Conservation (phyloP, 2,888 invertebrate species). For the Epinotia nisella region DNA sequence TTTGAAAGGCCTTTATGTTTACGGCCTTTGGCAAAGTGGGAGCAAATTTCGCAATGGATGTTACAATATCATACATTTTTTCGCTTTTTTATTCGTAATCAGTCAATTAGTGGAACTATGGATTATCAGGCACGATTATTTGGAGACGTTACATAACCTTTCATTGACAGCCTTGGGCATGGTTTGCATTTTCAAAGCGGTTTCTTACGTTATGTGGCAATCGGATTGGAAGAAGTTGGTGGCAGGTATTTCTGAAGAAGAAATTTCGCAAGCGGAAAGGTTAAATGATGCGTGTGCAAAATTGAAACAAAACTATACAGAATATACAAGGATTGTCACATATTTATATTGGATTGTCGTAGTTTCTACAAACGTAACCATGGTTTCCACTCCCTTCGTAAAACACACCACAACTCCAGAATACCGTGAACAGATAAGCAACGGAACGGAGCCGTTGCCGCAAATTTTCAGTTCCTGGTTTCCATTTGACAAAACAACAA, state of each 20-base stretch:
- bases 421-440: constrained; percentile 57
- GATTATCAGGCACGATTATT: constrained; percentile 57
- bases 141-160: constrained; percentile 60
- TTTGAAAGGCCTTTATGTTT: constrained; percentile 62
- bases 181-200: constrained; percentile 57
- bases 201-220: constrained; percentile 53
- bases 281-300: constrained; percentile 49
- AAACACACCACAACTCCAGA: constrained; percentile 55
- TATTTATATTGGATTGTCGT: constrained; percentile 63
- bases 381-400: constrained; percentile 59
- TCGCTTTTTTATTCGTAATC: constrained; percentile 55
- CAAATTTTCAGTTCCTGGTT: constrained; percentile 70
- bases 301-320: constrained; percentile 58
- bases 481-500: constrained; percentile 65
- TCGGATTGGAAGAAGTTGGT: constrained; percentile 53
- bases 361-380: constrained; percentile 55
- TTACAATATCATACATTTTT: constrained; percentile 56
- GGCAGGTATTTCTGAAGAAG: constrained; percentile 57
- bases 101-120: constrained; percentile 61
- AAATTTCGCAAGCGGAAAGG: constrained; percentile 53
- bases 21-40: constrained; percentile 63
- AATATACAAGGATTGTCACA: constrained; percentile 62
- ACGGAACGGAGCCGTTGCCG: constrained; percentile 61
- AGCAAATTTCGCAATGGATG: constrained; percentile 52
- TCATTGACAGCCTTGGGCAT: constrained; percentile 59